phyloP scores from a whole-genome alignment of 2,797 vertebrate species.

The Chloroceryle inda region DNA sequence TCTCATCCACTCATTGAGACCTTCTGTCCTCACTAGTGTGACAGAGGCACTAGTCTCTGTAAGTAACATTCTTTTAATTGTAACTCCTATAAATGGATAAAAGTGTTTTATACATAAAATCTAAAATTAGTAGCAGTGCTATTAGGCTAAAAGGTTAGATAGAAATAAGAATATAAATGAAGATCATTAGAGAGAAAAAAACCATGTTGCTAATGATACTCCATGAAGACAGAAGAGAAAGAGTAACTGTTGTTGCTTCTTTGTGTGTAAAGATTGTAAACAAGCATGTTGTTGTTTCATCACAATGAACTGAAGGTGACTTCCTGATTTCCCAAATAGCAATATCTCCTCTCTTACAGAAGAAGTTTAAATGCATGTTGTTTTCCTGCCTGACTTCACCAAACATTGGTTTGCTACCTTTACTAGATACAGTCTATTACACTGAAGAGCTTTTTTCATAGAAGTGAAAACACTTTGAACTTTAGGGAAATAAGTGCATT shows the following conservation, averaged over 20 bases:
- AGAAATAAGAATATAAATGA: background rate
- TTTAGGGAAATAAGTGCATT: background rate
- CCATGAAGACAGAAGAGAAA: background rate
- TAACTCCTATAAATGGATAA: background rate
- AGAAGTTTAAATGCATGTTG: background rate
- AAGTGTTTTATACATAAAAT: background rate
- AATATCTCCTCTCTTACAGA: background rate
- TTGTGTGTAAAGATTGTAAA: background rate
- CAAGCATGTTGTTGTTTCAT: background rate
- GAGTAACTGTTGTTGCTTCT: background rate
- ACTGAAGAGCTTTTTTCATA: background rate
- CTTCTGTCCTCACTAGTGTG: conserved; percentile 97
- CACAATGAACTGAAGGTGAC: background rate
- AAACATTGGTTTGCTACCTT: background rate
- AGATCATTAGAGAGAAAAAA: background rate
- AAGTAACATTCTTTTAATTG: conserved; percentile 73
- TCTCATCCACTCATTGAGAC: conserved; percentile 95
- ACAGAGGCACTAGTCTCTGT: conserved; percentile 98
- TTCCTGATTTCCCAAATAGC: background rate
- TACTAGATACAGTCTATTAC: background rate
- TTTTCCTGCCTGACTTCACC: background rate
- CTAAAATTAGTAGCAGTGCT: background rate
- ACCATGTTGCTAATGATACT: background rate
- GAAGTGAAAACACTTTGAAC: background rate
- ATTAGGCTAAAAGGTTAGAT: background rate